A percentile compares a stretch with the other conserved stretches of the same genome.
Conservation (phyloP, 2,113 vertebrate genomes). For the Geococcyx californianus region DNA sequence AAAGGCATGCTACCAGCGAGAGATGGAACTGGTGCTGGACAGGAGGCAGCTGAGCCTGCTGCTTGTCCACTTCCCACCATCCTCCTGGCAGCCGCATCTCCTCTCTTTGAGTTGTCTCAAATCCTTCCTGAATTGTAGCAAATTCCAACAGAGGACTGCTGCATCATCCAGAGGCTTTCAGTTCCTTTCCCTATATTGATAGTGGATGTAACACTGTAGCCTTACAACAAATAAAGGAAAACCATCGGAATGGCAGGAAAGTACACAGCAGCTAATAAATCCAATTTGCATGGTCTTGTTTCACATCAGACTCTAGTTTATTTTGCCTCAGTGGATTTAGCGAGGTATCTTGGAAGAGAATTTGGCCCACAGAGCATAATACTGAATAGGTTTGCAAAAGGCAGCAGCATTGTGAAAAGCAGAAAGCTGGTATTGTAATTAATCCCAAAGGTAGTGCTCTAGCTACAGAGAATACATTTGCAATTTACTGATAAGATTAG, state of each 20-base stretch:
- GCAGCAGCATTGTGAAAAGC: background rate
- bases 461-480: background rate
- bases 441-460: background rate
- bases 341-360: background rate
- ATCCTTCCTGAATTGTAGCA: conserved; percentile 19
- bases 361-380: background rate
- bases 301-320: background rate
- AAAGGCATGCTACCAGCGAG: background rate
- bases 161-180: background rate
- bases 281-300: background rate
- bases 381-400: background rate
- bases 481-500: conserved; percentile 6
- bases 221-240: background rate
- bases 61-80: background rate
- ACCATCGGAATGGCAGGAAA: background rate
- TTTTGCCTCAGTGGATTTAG: conserved; percentile 4
- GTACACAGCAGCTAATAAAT: background rate
- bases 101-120: conserved; percentile 30
- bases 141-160: background rate
- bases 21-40: background rate
- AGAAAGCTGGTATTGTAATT: conserved; percentile 27
- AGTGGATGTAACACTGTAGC: background rate
- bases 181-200: background rate
- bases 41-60: background rate
- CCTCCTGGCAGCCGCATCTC: background rate